Conservation (phyloP, 1,140 invertebrate genomes). For the Sarcophaga peregrina region DNA sequence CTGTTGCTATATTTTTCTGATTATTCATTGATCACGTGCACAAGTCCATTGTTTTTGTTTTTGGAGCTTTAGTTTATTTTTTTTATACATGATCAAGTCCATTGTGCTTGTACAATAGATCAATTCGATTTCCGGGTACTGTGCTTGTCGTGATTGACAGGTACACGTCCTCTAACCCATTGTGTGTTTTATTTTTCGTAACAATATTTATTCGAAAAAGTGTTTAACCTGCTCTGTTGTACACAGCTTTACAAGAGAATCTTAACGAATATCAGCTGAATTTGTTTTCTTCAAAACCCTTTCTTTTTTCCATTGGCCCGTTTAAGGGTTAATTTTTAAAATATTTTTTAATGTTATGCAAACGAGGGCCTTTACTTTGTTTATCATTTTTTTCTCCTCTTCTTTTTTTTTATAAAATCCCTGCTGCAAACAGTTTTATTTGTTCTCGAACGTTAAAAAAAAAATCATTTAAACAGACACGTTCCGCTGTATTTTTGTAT, state of each 20-base stretch:
- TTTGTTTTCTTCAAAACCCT: background rate
- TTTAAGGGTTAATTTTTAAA: background rate
- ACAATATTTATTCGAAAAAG: too few species aligned
- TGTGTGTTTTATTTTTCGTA: too few species aligned
- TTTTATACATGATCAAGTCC: too few species aligned
- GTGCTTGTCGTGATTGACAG: too few species aligned
- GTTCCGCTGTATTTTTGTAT: background rate
- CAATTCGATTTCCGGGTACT: too few species aligned
- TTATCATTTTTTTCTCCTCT: conserved; percentile 12
- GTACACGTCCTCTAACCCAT: too few species aligned
- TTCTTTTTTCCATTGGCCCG: background rate
- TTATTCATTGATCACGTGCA: too few species aligned
- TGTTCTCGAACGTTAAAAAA: background rate
- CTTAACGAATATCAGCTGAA: background rate
- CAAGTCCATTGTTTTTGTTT: too few species aligned
- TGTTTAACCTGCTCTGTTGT: background rate
- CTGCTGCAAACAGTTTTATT: background rate
- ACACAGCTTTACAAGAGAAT: background rate
- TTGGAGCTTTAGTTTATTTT: too few species aligned
- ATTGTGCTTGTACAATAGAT: too few species aligned
- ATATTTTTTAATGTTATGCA: conserved; percentile 7
- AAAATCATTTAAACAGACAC: conserved; percentile 13
- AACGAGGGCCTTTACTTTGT: background rate
- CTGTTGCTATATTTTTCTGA: too few species aligned
- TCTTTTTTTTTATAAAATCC: background rate